Evolutionary conservation across 2,888 invertebrate genomes (phyloP).

Genomic region (Agriopis aurantiaria): DNA sequence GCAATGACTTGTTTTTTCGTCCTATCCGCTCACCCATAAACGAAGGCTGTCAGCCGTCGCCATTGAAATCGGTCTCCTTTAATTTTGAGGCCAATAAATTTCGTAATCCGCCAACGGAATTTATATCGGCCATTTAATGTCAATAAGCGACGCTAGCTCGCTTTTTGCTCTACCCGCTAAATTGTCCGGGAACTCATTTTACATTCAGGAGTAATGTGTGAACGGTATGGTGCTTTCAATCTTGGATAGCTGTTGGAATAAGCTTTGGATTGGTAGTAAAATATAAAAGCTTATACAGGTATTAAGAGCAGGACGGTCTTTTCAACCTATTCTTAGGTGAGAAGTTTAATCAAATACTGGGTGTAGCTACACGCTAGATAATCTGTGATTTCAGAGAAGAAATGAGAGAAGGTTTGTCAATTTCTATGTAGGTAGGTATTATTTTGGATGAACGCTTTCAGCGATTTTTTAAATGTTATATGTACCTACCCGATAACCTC

Average conservation of each 20-base stretch:
- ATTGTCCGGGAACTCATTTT: constrained; percentile 73
- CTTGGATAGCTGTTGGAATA: not conserved
- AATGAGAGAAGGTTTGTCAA: too few species aligned
- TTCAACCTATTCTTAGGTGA: too few species aligned
- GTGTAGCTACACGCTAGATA: too few species aligned
- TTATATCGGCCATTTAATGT: constrained; percentile 84
- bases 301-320: too few species aligned
- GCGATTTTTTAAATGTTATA: too few species aligned
- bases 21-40: constrained; percentile 70
- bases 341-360: too few species aligned
- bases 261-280: constrained; percentile 2
- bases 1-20: constrained; percentile 64
- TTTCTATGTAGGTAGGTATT: too few species aligned
- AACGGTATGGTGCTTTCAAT: constrained; percentile 23
- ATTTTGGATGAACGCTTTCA: too few species aligned
- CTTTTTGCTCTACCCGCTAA: constrained; percentile 67
- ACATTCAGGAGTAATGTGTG: constrained; percentile 59
- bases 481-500: too few species aligned
- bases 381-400: too few species aligned
- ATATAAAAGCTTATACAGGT: not conserved
- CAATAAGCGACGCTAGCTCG: constrained; percentile 69
- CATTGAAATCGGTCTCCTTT: constrained; percentile 85
- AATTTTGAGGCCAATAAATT: constrained; percentile 85
- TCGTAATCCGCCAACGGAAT: constrained; percentile 84
- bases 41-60: constrained; percentile 76